Evolutionary conservation across 2,113 vertebrate genomes (phyloP), one percentile per base, ranked within the genome.

Genomic region (Hepsetus odoe): DNA sequence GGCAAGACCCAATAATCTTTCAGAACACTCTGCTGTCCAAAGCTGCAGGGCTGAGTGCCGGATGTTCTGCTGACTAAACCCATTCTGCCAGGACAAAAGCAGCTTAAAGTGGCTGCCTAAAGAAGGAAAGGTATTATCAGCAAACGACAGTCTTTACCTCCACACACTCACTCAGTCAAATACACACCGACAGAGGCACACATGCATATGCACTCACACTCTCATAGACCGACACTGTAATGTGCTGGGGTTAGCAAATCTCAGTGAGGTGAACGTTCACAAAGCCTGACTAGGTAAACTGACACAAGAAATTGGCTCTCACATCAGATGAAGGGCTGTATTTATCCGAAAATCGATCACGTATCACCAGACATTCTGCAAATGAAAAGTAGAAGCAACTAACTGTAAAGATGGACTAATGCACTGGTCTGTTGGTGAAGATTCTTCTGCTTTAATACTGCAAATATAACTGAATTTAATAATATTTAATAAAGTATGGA

Each of bases 141-240:
- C 18, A 62, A 62, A 62, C 20, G 59, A 18, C 59, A 32, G 49
- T 22, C n/a, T 62, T 59, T 69, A 44, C 24, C 1, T 20, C 20
- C 28, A 72, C 9, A 69, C 40, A 73, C 46, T 22, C 22, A 65
- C 12, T 30, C 40, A 55, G 42, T 77, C 70, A 58, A 67, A 53
- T 33, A 55, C 5, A 51, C 32, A 65, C n/a, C n/a, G n/a, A n/a
- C n/a, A n/a, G n/a, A n/a, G n/a, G n/a, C n/a, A n/a, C n/a, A n/a
- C n/a, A n/a, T 33, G 44, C 5, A 20, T 46, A 51, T 14, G 24
- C 68, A 24, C 11, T 1, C 4, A 11, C 46, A 35, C 49, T 12
- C 49, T 49, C 49, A n/a, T 6, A 22, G 49, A 53, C 49, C 18
- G 1, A 55, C 51, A 55, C 20, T n/a, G 51, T 55, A 24, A 8